Conservation (phyloP, 1,140 invertebrate genomes). For the Pantala flavescens region DNA sequence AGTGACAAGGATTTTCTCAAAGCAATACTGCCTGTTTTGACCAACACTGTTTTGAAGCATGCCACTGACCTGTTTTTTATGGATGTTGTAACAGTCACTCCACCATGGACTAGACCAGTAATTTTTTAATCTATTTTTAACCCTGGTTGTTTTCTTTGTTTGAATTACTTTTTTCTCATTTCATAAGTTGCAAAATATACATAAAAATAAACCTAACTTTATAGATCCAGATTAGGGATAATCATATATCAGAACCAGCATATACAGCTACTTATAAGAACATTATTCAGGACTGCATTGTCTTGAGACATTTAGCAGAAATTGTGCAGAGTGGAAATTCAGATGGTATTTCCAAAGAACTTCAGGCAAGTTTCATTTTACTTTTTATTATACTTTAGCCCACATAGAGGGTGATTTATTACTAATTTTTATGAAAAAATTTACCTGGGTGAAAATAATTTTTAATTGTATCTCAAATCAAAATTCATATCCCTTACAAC, state of each 20-base stretch:
- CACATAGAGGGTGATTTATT: too few relatives aligned
- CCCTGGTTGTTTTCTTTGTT: background rate
- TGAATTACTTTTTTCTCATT: background rate
- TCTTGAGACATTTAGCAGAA: constrained; percentile 53
- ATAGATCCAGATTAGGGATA: constrained; percentile 43
- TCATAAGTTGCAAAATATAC: background rate
- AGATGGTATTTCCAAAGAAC: constrained; percentile 36
- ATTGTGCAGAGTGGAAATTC: constrained; percentile 41
- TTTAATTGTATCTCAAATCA: too few relatives aligned
- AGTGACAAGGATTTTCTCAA: constrained; percentile 62
- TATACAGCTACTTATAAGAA: constrained; percentile 63
- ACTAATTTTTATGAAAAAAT: too few relatives aligned
- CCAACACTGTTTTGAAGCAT: constrained; percentile 37
- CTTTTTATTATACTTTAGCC: too few relatives aligned
- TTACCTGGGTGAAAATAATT: too few relatives aligned
- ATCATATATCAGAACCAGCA: constrained; percentile 66
- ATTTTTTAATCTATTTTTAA: constrained; percentile 20
- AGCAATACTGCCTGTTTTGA: constrained; percentile 62
- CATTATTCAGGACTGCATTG: constrained; percentile 51
- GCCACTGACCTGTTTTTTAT: constrained; percentile 87
- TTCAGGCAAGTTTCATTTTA: constrained; percentile 25
- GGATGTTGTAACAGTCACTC: constrained; percentile 72
- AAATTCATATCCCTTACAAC: too few relatives aligned
- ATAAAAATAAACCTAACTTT: background rate
- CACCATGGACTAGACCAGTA: constrained; percentile 75